Evolutionary conservation across 2,797 vertebrate genomes (phyloP).

Genomic region (Phalanger gymnotis): DNA sequence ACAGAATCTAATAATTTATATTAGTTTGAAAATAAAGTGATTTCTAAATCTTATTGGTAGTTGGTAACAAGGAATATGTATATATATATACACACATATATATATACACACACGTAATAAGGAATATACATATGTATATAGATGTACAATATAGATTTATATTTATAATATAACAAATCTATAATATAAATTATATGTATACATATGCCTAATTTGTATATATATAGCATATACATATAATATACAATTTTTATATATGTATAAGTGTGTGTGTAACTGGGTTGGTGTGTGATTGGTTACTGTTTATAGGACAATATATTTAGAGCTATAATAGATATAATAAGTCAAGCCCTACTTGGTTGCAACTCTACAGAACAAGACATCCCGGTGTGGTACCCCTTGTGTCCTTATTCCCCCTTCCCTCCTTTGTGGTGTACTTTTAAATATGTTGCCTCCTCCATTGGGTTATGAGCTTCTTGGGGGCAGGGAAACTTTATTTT

Average conservation of each 20-base stretch:
- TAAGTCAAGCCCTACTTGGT: neutral
- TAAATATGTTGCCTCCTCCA: neutral
- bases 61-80: neutral
- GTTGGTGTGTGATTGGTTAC: neutral
- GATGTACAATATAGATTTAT: neutral
- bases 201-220: neutral
- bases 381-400: neutral
- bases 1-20: neutral
- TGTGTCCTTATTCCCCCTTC: neutral
- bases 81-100: neutral
- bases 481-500: neutral
- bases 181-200: neutral
- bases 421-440: neutral
- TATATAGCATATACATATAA: neutral
- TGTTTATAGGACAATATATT: neutral
- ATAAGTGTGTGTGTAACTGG: neutral
- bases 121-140: neutral
- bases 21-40: constrained; percentile 1
- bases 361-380: neutral
- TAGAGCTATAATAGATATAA: neutral
- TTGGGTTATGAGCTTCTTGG: neutral
- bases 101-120: neutral
- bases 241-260: neutral
- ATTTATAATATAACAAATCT: neutral
- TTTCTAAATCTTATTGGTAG: constrained; percentile 14